Evolutionary conservation across 2,888 invertebrate species (phyloP).

Genomic region (Neocrepidodera transversa): DNA sequence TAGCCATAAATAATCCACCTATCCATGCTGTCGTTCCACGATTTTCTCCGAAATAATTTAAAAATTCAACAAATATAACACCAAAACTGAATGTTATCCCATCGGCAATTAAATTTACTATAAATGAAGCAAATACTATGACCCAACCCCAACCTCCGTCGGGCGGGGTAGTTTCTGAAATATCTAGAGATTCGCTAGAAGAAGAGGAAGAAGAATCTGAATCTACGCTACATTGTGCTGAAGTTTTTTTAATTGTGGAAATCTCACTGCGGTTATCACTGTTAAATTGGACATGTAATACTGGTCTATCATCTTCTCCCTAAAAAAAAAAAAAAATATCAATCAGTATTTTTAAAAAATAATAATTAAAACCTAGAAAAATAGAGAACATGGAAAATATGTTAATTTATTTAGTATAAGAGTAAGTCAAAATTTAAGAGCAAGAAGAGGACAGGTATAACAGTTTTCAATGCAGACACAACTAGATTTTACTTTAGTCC

Average conservation of each 20-base stretch:
- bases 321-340: constrained; percentile 6
- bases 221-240: constrained; percentile 53
- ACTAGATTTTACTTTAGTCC: too few relatives aligned
- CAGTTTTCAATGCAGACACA: too few relatives aligned
- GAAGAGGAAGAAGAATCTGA: constrained; percentile 48
- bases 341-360: background rate
- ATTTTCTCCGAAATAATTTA: constrained; percentile 83
- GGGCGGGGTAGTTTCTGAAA: constrained; percentile 75
- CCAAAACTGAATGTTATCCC: constrained; percentile 94
- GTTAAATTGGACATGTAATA: constrained; percentile 68
- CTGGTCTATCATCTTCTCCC: constrained; percentile 54
- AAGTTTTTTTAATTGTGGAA: constrained; percentile 39
- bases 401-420: too few relatives aligned
- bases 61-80: constrained; percentile 84
- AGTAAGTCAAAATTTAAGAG: too few relatives aligned
- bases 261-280: constrained; percentile 55
- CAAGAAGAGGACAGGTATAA: too few relatives aligned
- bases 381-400: too few relatives aligned
- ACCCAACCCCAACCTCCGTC: constrained; percentile 96
- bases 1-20: constrained; percentile 89
- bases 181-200: constrained; percentile 68
- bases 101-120: constrained; percentile 90
- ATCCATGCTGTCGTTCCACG: constrained; percentile 91
- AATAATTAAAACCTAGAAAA: background rate
- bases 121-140: constrained; percentile 85